phyloP scores from a whole-genome alignment of 2,888 invertebrate species.

The Dermolepida albohirtum region DNA sequence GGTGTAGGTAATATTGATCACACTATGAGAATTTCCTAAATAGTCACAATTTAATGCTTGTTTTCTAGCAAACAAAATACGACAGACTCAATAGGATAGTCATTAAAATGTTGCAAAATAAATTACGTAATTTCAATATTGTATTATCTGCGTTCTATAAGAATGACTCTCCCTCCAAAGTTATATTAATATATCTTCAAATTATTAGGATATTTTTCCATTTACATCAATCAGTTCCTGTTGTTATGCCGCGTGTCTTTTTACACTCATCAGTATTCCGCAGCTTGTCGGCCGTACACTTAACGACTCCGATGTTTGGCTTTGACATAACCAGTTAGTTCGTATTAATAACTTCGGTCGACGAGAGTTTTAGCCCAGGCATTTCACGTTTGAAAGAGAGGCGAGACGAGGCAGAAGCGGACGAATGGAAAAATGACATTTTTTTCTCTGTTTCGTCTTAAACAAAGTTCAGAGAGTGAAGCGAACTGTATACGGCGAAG shows the following conservation, averaged over 20 bases:
- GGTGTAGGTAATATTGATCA: too few relatives aligned
- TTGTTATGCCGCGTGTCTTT: constrained; percentile 48
- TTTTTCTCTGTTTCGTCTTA: constrained; percentile 58
- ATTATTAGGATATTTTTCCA: constrained; percentile 48
- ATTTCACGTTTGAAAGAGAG: constrained; percentile 16
- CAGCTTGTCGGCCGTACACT: constrained; percentile 56
- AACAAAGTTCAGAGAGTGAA: constrained; percentile 55
- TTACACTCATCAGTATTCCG: constrained; percentile 66
- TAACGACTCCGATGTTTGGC: constrained; percentile 66
- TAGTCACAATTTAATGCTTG: too few relatives aligned
- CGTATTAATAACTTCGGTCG: constrained; percentile 65
- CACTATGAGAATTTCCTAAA: too few relatives aligned
- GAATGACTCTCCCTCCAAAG: background rate
- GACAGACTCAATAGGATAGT: too few relatives aligned
- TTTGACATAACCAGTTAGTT: constrained; percentile 68
- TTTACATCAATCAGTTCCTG: constrained; percentile 63
- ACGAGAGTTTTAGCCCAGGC: constrained; percentile 24
- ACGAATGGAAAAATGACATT: constrained; percentile 66
- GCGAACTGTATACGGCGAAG: constrained; percentile 6
- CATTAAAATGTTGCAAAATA: too few relatives aligned
- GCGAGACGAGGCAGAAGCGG: constrained; percentile 54
- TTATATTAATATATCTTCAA: background rate
- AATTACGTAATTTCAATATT: too few relatives aligned
- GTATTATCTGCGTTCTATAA: too few relatives aligned
- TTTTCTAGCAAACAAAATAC: too few relatives aligned